These are phyloP conservation scores for Anguilla japonica DNA, from an alignment of 2,113 vertebrate species.

Conservation along the genomic window DNA sequence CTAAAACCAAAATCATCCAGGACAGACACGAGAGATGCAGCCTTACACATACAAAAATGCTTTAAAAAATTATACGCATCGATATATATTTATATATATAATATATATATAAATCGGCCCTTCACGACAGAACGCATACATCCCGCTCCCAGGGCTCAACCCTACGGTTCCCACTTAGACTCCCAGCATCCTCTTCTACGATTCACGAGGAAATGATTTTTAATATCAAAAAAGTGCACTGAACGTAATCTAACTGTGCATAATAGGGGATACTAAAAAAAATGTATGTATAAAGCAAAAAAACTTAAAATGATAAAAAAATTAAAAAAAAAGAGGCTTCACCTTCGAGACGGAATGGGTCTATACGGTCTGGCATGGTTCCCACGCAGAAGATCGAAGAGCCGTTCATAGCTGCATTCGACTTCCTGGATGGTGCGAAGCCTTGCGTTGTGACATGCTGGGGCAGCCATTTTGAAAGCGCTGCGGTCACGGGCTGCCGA, in stretches of 20 bases:
- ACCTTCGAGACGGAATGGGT: background rate
- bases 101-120: conserved; percentile 65
- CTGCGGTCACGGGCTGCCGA: background rate
- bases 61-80: conserved; percentile 74
- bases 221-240: conserved; percentile 10
- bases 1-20: conserved; percentile 58
- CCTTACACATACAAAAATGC: conserved; percentile 79
- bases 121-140: conserved; percentile 63
- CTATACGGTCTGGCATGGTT: too few relatives aligned
- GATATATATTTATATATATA: conserved; percentile 74
- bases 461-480: background rate
- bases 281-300: background rate
- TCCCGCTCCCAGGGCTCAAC: conserved; percentile 57
- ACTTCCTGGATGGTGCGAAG: background rate
- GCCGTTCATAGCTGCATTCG: background rate
- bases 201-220: background rate
- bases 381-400: background rate
- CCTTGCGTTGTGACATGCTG: too few relatives aligned
- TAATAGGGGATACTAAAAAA: background rate
- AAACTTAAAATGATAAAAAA: background rate
- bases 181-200: background rate
- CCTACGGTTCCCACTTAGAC: conserved; percentile 49
- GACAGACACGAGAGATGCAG: conserved; percentile 65
- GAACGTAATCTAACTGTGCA: background rate
- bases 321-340: background rate